These are phyloP conservation scores for Vidua macroura DNA, from an alignment of 2,113 vertebrate species.

Conservation along the genomic window DNA sequence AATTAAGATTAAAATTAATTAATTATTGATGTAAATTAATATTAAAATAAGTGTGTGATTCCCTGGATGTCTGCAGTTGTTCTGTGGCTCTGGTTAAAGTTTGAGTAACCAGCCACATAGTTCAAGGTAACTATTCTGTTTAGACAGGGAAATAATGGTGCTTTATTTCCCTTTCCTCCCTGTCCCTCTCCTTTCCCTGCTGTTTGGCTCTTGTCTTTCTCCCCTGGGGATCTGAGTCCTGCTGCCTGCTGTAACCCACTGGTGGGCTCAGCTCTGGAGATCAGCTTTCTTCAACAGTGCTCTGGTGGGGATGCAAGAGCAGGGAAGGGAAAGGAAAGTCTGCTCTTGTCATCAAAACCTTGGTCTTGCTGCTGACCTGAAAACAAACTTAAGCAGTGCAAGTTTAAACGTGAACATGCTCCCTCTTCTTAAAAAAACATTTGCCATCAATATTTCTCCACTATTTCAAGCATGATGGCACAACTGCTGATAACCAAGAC, in stretches of 20 bases:
- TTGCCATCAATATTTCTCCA: background rate
- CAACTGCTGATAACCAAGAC: background rate
- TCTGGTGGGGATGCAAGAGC: background rate
- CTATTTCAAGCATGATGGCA: background rate
- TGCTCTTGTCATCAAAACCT: background rate
- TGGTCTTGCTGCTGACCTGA: background rate
- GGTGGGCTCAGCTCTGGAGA: background rate
- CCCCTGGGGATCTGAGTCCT: background rate
- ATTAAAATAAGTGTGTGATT: background rate
- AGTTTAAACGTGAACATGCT: background rate
- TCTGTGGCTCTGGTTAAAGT: background rate
- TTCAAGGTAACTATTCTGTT: background rate
- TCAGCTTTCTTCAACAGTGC: background rate
- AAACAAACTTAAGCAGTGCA: background rate
- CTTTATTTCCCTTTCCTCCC: background rate
- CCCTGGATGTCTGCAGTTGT: background rate
- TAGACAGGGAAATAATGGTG: background rate
- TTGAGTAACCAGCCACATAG: background rate
- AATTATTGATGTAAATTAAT: background rate
- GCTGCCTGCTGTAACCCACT: background rate
- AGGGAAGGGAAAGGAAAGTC: background rate
- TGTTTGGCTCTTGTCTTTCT: background rate
- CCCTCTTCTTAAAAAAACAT: background rate
- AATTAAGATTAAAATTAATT: too few species aligned
- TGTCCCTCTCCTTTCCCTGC: background rate